A percentile compares a stretch with the other conserved stretches of the same genome.
phyloP scores from a whole-genome alignment of 2,797 vertebrate species.

The Trachops cirrhosus region DNA sequence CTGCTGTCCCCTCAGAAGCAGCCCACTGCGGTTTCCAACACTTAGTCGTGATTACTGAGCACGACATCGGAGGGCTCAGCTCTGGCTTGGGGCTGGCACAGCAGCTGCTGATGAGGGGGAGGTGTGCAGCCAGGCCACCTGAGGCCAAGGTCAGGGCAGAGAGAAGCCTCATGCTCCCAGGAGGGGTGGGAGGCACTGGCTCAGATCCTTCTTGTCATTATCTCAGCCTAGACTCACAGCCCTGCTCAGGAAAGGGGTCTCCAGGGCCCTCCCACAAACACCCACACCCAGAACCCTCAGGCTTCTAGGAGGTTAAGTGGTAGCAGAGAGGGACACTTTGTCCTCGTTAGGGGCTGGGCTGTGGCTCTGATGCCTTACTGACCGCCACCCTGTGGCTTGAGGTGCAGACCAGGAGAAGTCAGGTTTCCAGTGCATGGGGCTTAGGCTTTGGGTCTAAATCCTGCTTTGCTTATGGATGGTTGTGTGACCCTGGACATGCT shows the following conservation, averaged over 20 bases:
- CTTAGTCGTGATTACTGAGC: slow-evolving; percentile 64
- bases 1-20: slow-evolving; percentile 42
- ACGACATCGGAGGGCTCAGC: slow-evolving; percentile 6
- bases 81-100: neutral
- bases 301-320: neutral
- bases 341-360: neutral
- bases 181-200: neutral
- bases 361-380: neutral
- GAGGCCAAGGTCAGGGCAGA: neutral
- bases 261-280: neutral
- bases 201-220: neutral
- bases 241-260: neutral
- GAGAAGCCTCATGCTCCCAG: neutral
- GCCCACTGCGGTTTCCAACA: slow-evolving; percentile 57
- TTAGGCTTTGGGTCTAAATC: neutral
- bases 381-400: neutral
- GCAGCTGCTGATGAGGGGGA: neutral
- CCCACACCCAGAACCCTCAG: neutral
- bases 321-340: neutral
- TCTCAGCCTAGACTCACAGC: neutral
- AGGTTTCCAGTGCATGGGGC: neutral
- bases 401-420: neutral
- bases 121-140: neutral
- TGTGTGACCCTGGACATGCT: neutral
- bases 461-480: neutral